Conservation (phyloP, 2,113 vertebrate species). For the Leptosomus discolor region DNA sequence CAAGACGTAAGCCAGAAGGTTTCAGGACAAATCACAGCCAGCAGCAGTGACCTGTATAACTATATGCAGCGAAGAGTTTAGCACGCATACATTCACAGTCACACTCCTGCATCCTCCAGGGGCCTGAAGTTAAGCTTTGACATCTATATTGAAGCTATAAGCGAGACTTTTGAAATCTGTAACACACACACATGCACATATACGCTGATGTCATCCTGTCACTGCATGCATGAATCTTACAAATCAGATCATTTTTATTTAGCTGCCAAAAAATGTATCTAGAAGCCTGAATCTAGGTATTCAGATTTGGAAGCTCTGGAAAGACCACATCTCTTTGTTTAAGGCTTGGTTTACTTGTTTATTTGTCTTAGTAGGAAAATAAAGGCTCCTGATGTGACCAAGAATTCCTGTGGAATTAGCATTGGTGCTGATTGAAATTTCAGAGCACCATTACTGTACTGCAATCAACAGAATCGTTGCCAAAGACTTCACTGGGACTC, state of each 20-base stretch:
- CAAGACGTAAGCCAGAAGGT: fast-evolving
- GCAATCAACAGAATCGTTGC: background rate
- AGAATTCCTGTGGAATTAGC: slow-evolving; percentile 11
- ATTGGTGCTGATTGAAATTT: background rate
- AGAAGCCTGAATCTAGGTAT: fast-evolving
- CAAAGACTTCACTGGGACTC: background rate
- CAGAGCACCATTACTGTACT: background rate
- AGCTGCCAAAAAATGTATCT: background rate
- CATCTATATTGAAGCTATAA: background rate
- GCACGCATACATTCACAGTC: fast-evolving
- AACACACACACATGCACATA: background rate
- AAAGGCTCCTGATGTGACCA: background rate
- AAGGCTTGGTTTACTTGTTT: background rate
- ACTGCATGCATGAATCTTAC: fast-evolving
- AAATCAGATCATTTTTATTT: background rate
- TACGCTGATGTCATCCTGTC: background rate
- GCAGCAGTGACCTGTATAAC: background rate
- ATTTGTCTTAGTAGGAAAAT: background rate
- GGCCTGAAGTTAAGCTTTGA: background rate
- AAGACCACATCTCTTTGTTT: background rate
- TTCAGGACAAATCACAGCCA: background rate
- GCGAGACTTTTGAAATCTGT: background rate
- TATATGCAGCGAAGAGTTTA: background rate
- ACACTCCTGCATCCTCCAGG: background rate
- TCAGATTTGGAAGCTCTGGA: background rate